phyloP scores from a whole-genome alignment of 2,113 vertebrate genomes.

The Gambusia affinis region DNA sequence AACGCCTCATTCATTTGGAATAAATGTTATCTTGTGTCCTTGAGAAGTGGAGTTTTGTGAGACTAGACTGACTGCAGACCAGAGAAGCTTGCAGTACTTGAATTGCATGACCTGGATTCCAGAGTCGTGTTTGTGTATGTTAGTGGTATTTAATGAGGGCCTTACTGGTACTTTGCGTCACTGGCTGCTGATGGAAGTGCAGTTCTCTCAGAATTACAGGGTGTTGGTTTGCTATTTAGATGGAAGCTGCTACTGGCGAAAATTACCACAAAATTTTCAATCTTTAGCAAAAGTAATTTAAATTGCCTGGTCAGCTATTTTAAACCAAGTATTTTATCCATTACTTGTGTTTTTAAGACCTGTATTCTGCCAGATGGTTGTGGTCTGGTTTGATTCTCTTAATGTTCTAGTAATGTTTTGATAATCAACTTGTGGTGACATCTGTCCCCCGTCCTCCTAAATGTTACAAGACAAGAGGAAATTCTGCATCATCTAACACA shows the following conservation, averaged over 20 bases:
- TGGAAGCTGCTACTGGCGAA: conserved; percentile 29
- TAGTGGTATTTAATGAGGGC: conserved; percentile 65
- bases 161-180: conserved; percentile 56
- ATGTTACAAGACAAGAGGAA: not conserved
- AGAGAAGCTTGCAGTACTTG: conserved; percentile 14
- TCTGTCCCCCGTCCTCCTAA: not conserved
- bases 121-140: conserved; percentile 58
- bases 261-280: conserved; percentile 17
- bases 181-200: conserved; percentile 51
- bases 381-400: conserved; percentile 2
- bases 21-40: conserved; percentile 55
- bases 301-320: conserved; percentile 15
- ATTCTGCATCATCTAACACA: not conserved
- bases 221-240: conserved; percentile 50
- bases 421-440: conserved; percentile 3
- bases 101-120: conserved; percentile 38
- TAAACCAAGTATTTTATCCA: conserved; percentile 14
- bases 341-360: conserved; percentile 14
- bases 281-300: conserved; percentile 11
- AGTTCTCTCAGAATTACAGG: conserved; percentile 63
- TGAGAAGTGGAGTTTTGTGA: conserved; percentile 30
- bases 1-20: conserved; percentile 33
- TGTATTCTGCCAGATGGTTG: conserved; percentile 10
- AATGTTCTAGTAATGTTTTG: conserved; percentile 7
- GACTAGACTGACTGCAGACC: conserved; percentile 15